Evolutionary conservation across 2,797 vertebrate genomes (phyloP), one percentile per base, ranked within the genome.

Genomic region (Gephyroberyx darwinii): DNA sequence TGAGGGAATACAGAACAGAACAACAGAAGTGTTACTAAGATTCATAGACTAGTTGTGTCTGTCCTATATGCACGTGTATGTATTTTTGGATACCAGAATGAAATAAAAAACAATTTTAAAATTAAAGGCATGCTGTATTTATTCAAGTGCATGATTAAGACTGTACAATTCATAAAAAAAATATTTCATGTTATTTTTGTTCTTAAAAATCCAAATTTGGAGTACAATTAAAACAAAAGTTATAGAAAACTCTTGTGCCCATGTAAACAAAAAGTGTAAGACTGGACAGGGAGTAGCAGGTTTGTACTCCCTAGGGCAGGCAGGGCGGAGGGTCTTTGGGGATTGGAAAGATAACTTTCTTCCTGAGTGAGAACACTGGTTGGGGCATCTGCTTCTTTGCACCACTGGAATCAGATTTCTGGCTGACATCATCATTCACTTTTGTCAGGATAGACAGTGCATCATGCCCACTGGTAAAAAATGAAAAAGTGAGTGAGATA

Each of bases 341-440:
- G 8, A 90, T 30, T 0, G 95, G 95, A 65, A 98, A 97, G 41
- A 95, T 69, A 52, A 96, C 50, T 74, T 84, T 95, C 88, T 85
- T 95, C 48, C 85, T 91, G 54, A 98, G 91, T 8, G 94, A 92
- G 73, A 91, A 96, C n/a, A 86, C 69, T n/a, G 93, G 95, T 22
- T 96, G 94, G 26, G 96, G 96, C 91, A 96, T 98, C 89, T 97
- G 97, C 77, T 95, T 97, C 83, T 0, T 89, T 1, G 0, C 0
- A 3, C 78, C 75, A 0, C 0, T 0, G 0, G 0, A 0, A 59
- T 84, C 85, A 0, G 58, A 78, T 77, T 75, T 92, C 62, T 8
- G 66, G 74, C 96, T 93, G 45, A 98, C 96, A 16, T 96, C 95
- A 5, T 84, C 57, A 51, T 97, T 98, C 81, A 98, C 96, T 69